phyloP scores from a whole-genome alignment of 2,888 invertebrate genomes.

The Acanthococcus lagerstroemiae region DNA sequence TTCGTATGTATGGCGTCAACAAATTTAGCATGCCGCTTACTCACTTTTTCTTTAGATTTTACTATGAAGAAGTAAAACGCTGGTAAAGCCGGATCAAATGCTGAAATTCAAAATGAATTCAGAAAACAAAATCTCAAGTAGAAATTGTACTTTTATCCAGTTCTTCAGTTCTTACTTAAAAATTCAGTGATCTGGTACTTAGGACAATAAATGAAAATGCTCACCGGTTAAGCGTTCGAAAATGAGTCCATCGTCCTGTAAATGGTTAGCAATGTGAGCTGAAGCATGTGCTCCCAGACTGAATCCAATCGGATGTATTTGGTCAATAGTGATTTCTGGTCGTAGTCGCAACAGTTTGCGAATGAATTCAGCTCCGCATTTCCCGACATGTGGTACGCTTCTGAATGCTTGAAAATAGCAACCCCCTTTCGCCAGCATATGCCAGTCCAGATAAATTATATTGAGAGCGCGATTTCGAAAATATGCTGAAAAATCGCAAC shows the following conservation, averaged over 20 bases:
- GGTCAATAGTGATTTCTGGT: conserved; percentile 42
- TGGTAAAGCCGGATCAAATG: too few species aligned
- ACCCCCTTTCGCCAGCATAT: conserved; percentile 48
- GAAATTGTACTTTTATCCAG: too few species aligned
- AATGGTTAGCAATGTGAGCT: conserved; percentile 46
- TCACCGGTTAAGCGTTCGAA: conserved; percentile 50
- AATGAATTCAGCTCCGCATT: conserved; percentile 51
- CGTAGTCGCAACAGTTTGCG: conserved; percentile 44
- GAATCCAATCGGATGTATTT: conserved; percentile 54
- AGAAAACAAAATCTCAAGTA: background rate
- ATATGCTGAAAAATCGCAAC: background rate
- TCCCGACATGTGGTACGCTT: conserved; percentile 51
- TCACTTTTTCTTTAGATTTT: background rate
- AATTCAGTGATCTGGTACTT: too few species aligned
- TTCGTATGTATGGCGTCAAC: conserved; percentile 40
- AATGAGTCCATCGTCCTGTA: conserved; percentile 45
- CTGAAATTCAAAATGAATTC: background rate
- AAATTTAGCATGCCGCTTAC: conserved; percentile 35
- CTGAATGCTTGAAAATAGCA: conserved; percentile 52
- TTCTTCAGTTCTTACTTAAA: too few species aligned
- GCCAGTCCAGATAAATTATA: conserved; percentile 54
- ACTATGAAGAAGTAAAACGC: background rate
- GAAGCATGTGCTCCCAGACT: conserved; percentile 55
- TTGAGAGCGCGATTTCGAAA: conserved; percentile 47
- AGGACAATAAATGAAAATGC: too few species aligned